Evolutionary conservation across 2,113 vertebrate species (phyloP), one percentile per base, ranked within the genome.

Genomic region (Astur gentilis): DNA sequence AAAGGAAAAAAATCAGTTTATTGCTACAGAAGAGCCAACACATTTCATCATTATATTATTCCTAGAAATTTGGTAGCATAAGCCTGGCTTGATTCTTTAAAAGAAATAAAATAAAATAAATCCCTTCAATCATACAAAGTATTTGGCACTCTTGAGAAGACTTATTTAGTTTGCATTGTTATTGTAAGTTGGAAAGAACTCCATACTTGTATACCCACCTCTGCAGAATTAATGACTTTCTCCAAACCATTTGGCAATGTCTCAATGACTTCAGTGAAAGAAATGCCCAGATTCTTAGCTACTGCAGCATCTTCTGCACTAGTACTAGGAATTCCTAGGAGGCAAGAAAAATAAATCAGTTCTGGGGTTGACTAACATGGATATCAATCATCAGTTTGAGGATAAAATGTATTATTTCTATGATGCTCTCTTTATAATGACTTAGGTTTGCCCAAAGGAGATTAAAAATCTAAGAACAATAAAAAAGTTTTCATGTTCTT

Each of bases 301-400:
- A 99, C 89, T 57, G 90, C 66, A 44, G 97, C 92, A 87, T 99
- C 99, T 89, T 99, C 98, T 52, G 97, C 84, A 91, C 97, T 98
- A 44, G 97, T 98, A 91, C 98, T 98, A 45, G 99, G 99, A 89
- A 99, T 98, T 93, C 98, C 99, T 99, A 88, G 38, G 61, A 86
- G 7, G 14, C 55, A 4, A 25, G 18, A 18, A 67, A 87, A 71
- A 38, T 42, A 22, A 75, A 44, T 67, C 31, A 21, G 13, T 12
- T 42, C 64, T 50, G n/a, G 16, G 31, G 77, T 21, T 55, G 38
- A 71, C 27, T 55, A 71, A 64, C 38, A 80, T 31, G 13, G 17
- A 27, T 58, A 80, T 52, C 54, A 62, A 38, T 64, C 42, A 64
- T 21, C 60, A 55, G 7, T 40, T 69, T 69, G 27, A 55, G 22